Evolutionary conservation across 2,797 vertebrate species (phyloP).

Genomic region (Poecilia picta): DNA sequence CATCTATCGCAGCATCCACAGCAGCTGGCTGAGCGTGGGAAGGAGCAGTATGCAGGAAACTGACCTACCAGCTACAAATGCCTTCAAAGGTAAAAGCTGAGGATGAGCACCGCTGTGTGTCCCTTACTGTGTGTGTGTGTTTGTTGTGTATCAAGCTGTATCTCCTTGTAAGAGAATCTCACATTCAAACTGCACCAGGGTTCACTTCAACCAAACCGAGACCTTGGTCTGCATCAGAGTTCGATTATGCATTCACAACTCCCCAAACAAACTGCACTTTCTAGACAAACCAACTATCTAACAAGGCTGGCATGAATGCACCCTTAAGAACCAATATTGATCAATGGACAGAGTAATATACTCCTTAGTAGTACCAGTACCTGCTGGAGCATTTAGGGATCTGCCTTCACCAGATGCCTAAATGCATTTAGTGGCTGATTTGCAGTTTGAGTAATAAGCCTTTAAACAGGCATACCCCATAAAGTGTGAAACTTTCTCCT

Average conservation of each 20-base stretch:
- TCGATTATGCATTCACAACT: too few relatives aligned
- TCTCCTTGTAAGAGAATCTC: not conserved
- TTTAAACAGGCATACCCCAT: not conserved
- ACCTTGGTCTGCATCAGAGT: too few relatives aligned
- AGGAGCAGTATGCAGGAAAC: constrained; percentile 97
- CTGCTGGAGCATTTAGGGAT: too few relatives aligned
- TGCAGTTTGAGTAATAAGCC: not conserved
- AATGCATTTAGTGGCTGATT: not conserved
- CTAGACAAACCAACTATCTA: too few relatives aligned
- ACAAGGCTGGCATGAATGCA: too few relatives aligned
- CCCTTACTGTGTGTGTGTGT: constrained; percentile 4
- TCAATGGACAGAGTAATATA: not conserved
- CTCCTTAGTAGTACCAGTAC: not conserved
- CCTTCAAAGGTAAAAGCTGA: constrained; percentile 91
- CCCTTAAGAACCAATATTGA: not conserved
- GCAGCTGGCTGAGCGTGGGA: constrained; percentile 77
- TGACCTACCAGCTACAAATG: constrained; percentile 93
- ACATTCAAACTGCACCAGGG: too few relatives aligned
- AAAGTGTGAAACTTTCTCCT: not conserved
- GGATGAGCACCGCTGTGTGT: not conserved
- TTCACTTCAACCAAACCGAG: too few relatives aligned
- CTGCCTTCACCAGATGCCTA: not conserved
- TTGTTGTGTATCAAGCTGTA: not conserved
- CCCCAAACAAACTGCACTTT: too few relatives aligned
- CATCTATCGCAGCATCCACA: constrained; percentile 68